Conservation (phyloP, 1,140 invertebrate species). For the Lasioglossum baleicum region DNA sequence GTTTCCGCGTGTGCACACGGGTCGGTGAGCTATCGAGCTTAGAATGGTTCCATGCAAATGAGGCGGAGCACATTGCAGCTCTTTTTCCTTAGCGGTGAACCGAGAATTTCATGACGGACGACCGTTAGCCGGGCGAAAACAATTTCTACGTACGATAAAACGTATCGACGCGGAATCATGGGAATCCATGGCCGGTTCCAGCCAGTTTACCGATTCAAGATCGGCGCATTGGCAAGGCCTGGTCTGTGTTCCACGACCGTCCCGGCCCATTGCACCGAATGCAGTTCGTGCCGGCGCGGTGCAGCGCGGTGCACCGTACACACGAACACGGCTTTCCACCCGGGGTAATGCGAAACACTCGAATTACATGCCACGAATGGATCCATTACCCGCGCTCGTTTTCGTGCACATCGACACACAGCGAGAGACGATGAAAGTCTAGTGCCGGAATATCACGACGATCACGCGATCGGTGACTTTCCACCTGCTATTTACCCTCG, state of each 20-base stretch:
- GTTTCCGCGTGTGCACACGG: slow-evolving; percentile 2
- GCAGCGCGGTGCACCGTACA: not conserved
- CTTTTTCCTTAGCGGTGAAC: not conserved
- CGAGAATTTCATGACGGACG: slow-evolving; percentile 40
- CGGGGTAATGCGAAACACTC: slow-evolving; percentile 44
- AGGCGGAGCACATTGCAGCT: too few species aligned
- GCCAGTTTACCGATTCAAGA: slow-evolving; percentile 44
- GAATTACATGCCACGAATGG: slow-evolving; percentile 49
- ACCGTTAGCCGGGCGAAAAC: slow-evolving; percentile 43
- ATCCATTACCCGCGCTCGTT: slow-evolving; percentile 43
- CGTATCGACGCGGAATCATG: slow-evolving; percentile 51
- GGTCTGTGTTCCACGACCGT: slow-evolving; percentile 1
- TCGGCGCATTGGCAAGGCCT: slow-evolving; percentile 14
- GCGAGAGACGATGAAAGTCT: slow-evolving; percentile 37
- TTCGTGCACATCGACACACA: slow-evolving; percentile 36
- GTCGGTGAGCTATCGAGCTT: not conserved
- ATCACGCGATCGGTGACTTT: slow-evolving; percentile 45
- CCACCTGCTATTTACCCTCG: slow-evolving; percentile 22
- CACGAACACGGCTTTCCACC: slow-evolving; percentile 13
- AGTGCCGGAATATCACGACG: slow-evolving; percentile 18
- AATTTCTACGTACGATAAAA: slow-evolving; percentile 54
- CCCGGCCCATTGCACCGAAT: slow-evolving; percentile 40
- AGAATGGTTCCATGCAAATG: slow-evolving; percentile 31
- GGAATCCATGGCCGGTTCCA: slow-evolving; percentile 46
- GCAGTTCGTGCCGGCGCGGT: slow-evolving; percentile 27